phyloP scores from a whole-genome alignment of 2,797 vertebrate species.

The Heteromormyrus szaboi region DNA sequence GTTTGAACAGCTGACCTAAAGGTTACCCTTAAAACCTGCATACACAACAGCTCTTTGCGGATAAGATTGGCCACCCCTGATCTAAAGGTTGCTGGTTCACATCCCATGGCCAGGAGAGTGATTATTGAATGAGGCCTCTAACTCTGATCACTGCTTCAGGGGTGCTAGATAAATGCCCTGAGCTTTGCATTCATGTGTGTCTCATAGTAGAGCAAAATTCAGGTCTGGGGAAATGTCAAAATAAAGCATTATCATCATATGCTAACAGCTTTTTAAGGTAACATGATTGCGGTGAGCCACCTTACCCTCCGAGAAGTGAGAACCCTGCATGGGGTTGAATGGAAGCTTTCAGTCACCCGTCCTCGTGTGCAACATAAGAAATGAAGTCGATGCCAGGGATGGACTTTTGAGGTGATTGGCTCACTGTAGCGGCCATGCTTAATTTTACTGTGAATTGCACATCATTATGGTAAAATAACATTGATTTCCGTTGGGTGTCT shows the following conservation, averaged over 20 bases:
- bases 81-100: background rate
- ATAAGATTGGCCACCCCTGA: background rate
- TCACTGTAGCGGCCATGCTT: background rate
- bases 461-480: background rate
- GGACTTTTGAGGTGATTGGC: background rate
- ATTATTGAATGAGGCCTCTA: background rate
- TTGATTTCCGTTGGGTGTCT: background rate
- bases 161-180: background rate
- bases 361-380: background rate
- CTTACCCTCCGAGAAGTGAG: background rate
- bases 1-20: too few species aligned
- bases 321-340: background rate
- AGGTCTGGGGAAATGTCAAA: background rate
- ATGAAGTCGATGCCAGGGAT: background rate
- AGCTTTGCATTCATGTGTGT: background rate
- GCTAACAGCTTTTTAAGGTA: background rate
- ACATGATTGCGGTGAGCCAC: background rate
- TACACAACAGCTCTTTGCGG: too few species aligned
- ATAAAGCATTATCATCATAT: background rate
- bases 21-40: too few species aligned
- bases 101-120: background rate
- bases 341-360: background rate
- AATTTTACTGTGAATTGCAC: background rate
- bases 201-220: background rate
- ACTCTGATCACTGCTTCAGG: background rate